Evolutionary conservation across 2,113 vertebrate genomes (phyloP).

Genomic region (Tachysurus vachellii): DNA sequence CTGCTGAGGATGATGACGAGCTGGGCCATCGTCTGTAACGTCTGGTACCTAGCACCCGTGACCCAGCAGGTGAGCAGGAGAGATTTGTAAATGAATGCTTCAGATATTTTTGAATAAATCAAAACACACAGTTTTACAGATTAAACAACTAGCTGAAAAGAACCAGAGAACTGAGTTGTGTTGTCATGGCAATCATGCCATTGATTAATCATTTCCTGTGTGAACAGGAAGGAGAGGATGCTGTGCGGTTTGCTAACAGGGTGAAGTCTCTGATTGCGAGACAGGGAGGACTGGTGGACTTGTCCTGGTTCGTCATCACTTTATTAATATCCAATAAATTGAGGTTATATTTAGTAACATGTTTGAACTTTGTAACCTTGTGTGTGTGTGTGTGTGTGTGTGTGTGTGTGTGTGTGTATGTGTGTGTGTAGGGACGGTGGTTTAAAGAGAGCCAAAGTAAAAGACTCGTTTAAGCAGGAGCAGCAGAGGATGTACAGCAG

Average conservation of each 20-base stretch:
- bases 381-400: slow-evolving; percentile 23
- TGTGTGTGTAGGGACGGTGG: slow-evolving; percentile 85
- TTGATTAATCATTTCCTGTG: slow-evolving; percentile 39
- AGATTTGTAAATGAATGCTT: not conserved
- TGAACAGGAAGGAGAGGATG: slow-evolving; percentile 87
- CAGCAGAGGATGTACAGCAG: slow-evolving; percentile 96
- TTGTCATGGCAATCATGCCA: not conserved
- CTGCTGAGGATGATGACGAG: slow-evolving; percentile 96
- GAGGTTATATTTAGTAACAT: not conserved
- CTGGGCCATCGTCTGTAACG: slow-evolving; percentile 95
- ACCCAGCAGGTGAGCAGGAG: slow-evolving; percentile 79
- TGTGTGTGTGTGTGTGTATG: slow-evolving; percentile 18
- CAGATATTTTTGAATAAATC: not conserved
- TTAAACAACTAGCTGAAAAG: not conserved
- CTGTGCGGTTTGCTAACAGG: slow-evolving; percentile 94
- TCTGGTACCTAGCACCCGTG: slow-evolving; percentile 96
- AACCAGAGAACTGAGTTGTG: not conserved
- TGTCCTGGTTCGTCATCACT: slow-evolving; percentile 78
- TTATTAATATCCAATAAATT: not conserved
- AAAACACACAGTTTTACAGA: not conserved
- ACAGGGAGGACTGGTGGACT: slow-evolving; percentile 90
- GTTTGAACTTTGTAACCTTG: not conserved
- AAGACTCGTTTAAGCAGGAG: slow-evolving; percentile 86
- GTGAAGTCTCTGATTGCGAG: slow-evolving; percentile 91
- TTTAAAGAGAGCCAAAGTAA: slow-evolving; percentile 91